Evolutionary conservation across 92 coral and sea anemone species (phyloP), one percentile per base, ranked within the genome.

Genomic region (Virgularia gustaviana): DNA sequence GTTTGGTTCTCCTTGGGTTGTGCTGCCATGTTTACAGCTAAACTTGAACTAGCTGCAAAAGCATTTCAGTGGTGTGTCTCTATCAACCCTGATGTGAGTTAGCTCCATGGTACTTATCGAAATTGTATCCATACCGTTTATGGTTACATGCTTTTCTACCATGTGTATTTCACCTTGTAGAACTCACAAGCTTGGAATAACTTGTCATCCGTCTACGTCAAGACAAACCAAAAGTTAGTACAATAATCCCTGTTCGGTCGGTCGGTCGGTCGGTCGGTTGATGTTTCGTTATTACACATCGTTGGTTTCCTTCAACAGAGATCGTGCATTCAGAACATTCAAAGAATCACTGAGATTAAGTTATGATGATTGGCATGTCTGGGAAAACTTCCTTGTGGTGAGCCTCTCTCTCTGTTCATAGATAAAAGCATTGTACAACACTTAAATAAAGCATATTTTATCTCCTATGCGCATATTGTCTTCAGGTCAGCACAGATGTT

Each of bases 1-100:
- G 88, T 94, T 18, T 94, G 99, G 99, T 94, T 94, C 55, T 94
- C 99, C 1, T 84, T 94, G 54, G 99, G 96, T 2, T 94, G 99
- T 83, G 94, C 99, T 65, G 87, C 95, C 28, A 84, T 94, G 96
- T 80, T 78, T 29, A 61, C 89, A 8, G 82, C 58, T 23, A 77
- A 89, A 23, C 58, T 86, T 68, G 94, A 85, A 8, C 36, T 94
- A 31, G 89, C 96, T 9, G 71, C 85, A 0, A 94, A 85, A 38
- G 88, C 99, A 0, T 94, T 88, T 55, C 96, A 89, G 57, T 89
- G 96, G 60, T 94, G 99, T 57, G 96, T 94, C 25, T 78, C 89
- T 13, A 76, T 94, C 12, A 88, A 94, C 43, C 45, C 79, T 25
- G 83, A 74, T 66, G 99, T 94, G 68, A 78, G 86, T 64, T 64